Evolutionary conservation across 2,113 vertebrate genomes (phyloP).

Genomic region (Struthio camelus): DNA sequence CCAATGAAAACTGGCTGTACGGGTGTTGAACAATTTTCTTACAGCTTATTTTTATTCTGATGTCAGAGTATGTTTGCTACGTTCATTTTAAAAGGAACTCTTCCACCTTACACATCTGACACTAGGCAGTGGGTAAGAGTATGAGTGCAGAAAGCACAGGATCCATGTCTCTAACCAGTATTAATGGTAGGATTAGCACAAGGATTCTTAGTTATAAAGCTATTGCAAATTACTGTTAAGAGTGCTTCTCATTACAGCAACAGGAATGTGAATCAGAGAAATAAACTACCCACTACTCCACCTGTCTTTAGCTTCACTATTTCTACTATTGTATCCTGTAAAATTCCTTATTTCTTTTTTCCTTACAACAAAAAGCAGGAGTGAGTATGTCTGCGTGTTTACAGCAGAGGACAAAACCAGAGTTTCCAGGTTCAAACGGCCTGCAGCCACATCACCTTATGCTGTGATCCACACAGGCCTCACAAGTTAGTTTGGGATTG

Average conservation of each 20-base stretch:
- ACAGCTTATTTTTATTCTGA: not conserved
- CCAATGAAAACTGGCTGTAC: not conserved
- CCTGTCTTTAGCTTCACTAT: not conserved
- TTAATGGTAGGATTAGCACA: not conserved
- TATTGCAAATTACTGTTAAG: not conserved
- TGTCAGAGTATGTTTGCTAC: not conserved
- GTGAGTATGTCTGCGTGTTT: not conserved
- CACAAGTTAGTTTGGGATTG: not conserved
- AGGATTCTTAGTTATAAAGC: not conserved
- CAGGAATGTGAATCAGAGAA: not conserved
- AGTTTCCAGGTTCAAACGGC: not conserved
- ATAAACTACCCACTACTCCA: not conserved
- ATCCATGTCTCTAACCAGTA: not conserved
- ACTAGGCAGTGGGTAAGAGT: not conserved
- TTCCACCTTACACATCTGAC: not conserved
- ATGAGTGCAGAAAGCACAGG: not conserved
- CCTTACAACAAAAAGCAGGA: not conserved
- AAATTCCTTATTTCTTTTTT: not conserved
- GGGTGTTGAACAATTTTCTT: not conserved
- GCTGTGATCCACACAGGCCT: not conserved
- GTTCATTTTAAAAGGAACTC: not conserved
- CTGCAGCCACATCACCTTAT: not conserved
- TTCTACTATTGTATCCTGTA: not conserved
- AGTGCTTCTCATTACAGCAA: not conserved
- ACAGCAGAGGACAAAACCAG: not conserved